Percentiles rank a stretch among this genome's conserved stretches.
Evolutionary conservation across 92 coral and sea anemone genomes (phyloP).

Genomic region (Phenganax stokvisi): DNA sequence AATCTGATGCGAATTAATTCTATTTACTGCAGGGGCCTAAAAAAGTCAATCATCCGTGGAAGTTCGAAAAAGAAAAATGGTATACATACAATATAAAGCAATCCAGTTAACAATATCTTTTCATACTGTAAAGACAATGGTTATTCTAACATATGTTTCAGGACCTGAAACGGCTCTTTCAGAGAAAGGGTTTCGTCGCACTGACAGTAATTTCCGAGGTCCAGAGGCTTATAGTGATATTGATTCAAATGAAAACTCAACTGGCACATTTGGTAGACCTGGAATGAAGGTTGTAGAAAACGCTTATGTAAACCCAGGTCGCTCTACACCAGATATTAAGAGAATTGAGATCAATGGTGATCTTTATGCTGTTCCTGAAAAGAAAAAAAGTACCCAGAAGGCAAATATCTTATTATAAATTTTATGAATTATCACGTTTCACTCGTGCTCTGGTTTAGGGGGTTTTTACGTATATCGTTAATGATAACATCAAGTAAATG

Average conservation of each 20-base stretch:
- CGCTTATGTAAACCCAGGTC: not conserved
- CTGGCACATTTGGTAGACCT: not conserved
- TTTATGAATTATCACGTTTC: too few species aligned
- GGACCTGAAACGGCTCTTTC: not conserved
- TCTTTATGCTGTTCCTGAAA: constrained; percentile 6
- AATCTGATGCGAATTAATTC: too few species aligned
- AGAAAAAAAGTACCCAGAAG: not conserved
- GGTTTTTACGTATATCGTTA: too few species aligned
- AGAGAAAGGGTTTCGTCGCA: not conserved
- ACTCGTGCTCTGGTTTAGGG: too few species aligned
- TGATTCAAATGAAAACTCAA: not conserved
- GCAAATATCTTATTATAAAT: not conserved
- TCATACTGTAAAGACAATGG: too few species aligned
- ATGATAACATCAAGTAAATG: too few species aligned
- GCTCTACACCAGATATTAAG: constrained; percentile 2
- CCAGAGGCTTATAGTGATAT: not conserved
- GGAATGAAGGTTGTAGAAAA: not conserved
- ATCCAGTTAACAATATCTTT: too few species aligned
- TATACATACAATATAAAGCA: too few species aligned
- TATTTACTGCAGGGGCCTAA: too few species aligned
- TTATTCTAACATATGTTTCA: too few species aligned
- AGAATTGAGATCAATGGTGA: constrained; percentile 21
- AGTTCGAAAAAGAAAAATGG: too few species aligned
- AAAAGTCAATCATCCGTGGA: too few species aligned
- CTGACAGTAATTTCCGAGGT: not conserved